Evolutionary conservation across 2,888 invertebrate species (phyloP).

Genomic region (Hipparchia semele): DNA sequence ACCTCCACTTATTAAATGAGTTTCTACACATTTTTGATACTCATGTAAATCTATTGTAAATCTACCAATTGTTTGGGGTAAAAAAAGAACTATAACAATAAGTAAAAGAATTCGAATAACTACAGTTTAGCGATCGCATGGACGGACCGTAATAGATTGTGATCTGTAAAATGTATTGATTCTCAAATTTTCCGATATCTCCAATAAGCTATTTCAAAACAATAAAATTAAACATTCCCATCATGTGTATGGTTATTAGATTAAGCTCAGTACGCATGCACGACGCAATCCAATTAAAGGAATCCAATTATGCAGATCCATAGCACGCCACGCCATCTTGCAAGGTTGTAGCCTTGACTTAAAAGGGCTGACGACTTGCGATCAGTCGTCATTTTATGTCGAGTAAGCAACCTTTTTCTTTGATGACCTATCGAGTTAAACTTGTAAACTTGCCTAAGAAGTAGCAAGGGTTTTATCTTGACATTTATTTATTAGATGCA

Average conservation of each 20-base stretch:
- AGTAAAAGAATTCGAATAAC: too few species aligned
- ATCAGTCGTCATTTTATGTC: slow-evolving; percentile 25
- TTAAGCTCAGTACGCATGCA: slow-evolving; percentile 58
- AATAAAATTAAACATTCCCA: slow-evolving; percentile 30
- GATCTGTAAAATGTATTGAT: too few species aligned
- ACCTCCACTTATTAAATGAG: too few species aligned
- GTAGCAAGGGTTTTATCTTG: background rate
- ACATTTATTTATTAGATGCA: background rate
- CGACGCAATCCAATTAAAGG: slow-evolving; percentile 61
- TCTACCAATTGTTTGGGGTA: too few species aligned
- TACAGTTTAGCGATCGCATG: too few species aligned
- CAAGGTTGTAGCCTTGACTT: slow-evolving; percentile 59
- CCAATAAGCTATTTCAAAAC: slow-evolving; percentile 1
- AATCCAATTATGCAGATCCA: slow-evolving; percentile 65
- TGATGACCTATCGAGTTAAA: background rate
- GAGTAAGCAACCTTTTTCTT: slow-evolving; percentile 6
- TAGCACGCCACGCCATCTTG: slow-evolving; percentile 43
- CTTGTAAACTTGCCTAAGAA: background rate
- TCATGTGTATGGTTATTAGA: slow-evolving; percentile 56
- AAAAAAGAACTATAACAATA: too few species aligned
- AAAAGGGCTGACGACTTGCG: slow-evolving; percentile 37
- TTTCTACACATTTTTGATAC: too few species aligned
- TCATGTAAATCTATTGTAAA: too few species aligned
- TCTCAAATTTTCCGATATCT: background rate
- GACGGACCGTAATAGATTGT: too few species aligned